Evolutionary conservation across 2,113 vertebrate species (phyloP).

Genomic region (Pelobates fuscus): DNA sequence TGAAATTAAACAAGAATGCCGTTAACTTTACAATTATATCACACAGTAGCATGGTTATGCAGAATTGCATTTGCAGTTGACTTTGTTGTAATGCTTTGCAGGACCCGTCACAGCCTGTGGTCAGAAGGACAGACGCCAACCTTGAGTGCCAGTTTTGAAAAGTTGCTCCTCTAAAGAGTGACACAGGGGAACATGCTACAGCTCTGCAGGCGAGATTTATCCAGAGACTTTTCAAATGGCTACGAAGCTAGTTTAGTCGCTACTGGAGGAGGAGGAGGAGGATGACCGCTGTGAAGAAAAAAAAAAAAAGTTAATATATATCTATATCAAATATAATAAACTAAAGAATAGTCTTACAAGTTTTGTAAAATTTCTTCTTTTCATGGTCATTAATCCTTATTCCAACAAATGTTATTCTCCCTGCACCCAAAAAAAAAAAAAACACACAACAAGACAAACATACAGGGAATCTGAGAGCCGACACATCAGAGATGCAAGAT

Average conservation of each 20-base stretch:
- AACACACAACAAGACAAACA: too few species aligned
- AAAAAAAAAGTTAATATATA: background rate
- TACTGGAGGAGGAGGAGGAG: constrained; percentile 36
- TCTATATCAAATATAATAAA: too few species aligned
- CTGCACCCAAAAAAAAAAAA: too few species aligned
- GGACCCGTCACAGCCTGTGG: background rate
- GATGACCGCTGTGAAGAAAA: constrained; percentile 34
- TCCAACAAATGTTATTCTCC: too few species aligned
- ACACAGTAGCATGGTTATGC: background rate
- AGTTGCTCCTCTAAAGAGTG: background rate
- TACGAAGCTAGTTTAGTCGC: constrained; percentile 10
- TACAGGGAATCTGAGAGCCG: too few species aligned
- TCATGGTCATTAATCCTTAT: too few species aligned
- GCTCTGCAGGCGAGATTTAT: background rate
- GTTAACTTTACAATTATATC: background rate
- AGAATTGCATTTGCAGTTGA: constrained; percentile 15
- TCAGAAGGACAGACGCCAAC: background rate
- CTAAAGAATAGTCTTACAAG: too few species aligned
- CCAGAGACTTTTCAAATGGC: background rate
- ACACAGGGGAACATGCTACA: constrained; percentile 15
- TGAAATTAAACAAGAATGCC: background rate
- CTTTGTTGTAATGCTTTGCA: background rate
- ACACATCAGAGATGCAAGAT: too few species aligned
- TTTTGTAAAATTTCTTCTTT: too few species aligned
- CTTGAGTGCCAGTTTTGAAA: background rate